Base-by-base conservation (phyloP, 2,113 vertebrate genomes). In the Nothobranchius furzeri region DNA sequence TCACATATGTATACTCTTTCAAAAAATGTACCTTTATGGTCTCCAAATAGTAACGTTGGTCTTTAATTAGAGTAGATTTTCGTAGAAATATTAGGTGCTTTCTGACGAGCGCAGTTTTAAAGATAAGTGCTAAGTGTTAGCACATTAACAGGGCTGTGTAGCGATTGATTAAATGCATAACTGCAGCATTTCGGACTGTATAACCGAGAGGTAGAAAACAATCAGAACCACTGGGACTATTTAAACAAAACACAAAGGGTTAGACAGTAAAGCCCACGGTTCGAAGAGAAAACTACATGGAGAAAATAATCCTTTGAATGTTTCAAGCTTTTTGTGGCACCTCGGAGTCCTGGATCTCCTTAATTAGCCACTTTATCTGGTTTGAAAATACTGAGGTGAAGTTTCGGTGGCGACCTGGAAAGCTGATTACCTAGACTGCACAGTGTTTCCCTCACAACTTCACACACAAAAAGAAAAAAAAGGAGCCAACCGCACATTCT, bases 401-500 rank as follows among this genome's bases (percentile, higher is more conserved):
- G 47, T 15, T 17, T 11, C 12, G 15, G 11, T 15, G 14, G 3
- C n/a, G 47, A 55, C 12, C 24, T 14, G 12, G 5, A 14, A 35
- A 53, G 52, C 6, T 25, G 24, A 52, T 52, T 4, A 57, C 46
- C 36, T 11, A 50, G 5, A 63, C 36, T 4, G 6, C 11, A 9
- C 9, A 36, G 14, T 14, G 37, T 47, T 54, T 20, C 14, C 12
- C 8, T 56, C 20, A 13, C 17, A 5, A 42, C 24, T 54, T 46
- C 14, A 25, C 54, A n/a, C 49, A 25, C 14, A 61, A 46, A 52
- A 1, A 75, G 4, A 40, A 47, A 60, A 70, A 59, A 65, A 20
- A 20, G 20, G 1, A 64, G 43, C 37, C 55, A 15, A 79, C 25
- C 70, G 30, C 47, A 55, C n/a, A 59, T 70, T 12, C 59, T 64